These are phyloP conservation scores for Malurus cyaneus DNA, from an alignment of 2,113 vertebrate species.

Conservation along the genomic window DNA sequence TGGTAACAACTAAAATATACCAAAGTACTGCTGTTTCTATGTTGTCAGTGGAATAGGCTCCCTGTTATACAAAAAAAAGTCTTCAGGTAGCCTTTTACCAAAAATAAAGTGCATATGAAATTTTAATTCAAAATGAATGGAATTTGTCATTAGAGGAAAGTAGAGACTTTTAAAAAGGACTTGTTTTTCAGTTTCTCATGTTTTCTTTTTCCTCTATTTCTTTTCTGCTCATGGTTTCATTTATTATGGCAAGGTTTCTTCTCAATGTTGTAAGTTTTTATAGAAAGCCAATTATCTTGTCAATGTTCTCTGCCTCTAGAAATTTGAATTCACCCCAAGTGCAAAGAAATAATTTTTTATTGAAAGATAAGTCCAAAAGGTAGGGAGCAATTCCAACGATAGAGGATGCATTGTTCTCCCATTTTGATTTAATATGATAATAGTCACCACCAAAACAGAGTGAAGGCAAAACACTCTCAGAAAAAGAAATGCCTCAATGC, in stretches of 20 bases:
- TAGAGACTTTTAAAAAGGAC: neutral
- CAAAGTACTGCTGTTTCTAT: neutral
- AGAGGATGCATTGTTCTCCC: neutral
- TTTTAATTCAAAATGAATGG: neutral
- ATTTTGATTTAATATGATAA: slow-evolving; percentile 37
- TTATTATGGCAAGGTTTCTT: neutral
- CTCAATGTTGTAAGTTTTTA: neutral
- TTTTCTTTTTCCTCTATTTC: neutral
- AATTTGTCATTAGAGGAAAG: neutral
- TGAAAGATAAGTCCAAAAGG: slow-evolving; percentile 29
- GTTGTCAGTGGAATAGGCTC: neutral
- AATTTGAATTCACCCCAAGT: slow-evolving; percentile 47
- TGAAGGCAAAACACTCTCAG: neutral
- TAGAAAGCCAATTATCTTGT: slow-evolving; percentile 10
- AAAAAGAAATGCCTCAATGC: neutral
- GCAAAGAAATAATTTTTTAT: neutral
- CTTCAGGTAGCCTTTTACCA: neutral
- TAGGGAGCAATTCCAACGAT: slow-evolving; percentile 5
- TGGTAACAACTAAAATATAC: neutral
- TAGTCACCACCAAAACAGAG: neutral
- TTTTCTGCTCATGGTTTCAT: neutral
- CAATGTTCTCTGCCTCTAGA: slow-evolving; percentile 16
- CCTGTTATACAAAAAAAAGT: neutral
- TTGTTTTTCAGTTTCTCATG: neutral
- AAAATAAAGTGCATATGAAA: neutral